A percentile compares a stretch with the other conserved stretches of the same genome.
Conservation (phyloP, 2,113 vertebrate genomes). For the Urocynchramus pylzowi region DNA sequence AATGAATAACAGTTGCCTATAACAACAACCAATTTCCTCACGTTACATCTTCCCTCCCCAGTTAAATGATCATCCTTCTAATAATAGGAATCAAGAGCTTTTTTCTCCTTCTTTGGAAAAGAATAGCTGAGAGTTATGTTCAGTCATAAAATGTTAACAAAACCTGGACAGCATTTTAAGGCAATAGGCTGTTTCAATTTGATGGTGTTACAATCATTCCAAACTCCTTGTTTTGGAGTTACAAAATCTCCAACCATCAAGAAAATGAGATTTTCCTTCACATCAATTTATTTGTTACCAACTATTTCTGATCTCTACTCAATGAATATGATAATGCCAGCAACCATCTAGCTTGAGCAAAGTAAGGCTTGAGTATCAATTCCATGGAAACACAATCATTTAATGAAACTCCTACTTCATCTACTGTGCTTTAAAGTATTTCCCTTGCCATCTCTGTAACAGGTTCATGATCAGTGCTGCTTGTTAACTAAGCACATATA, state of each 20-base stretch:
- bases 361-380: background rate
- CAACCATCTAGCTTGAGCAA: background rate
- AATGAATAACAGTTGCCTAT: background rate
- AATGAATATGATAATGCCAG: background rate
- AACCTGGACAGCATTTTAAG: background rate
- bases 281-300: background rate
- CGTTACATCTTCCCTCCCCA: background rate
- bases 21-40: constrained; percentile 18
- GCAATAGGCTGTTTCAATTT: background rate
- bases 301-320: background rate
- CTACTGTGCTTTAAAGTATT: background rate
- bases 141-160: background rate
- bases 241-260: background rate
- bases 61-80: constrained; percentile 26
- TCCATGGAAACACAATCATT: constrained; percentile 5
- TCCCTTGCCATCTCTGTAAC: background rate
- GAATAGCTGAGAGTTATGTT: background rate
- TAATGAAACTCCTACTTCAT: background rate
- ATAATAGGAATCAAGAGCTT: background rate
- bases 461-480: background rate
- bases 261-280: background rate
- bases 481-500: background rate
- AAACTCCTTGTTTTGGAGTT: background rate
- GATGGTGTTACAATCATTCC: background rate
- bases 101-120: constrained; percentile 20